These are phyloP conservation scores for Cartodere bifasciata DNA, from an alignment of 2,888 invertebrate species.

Conservation along the genomic window DNA sequence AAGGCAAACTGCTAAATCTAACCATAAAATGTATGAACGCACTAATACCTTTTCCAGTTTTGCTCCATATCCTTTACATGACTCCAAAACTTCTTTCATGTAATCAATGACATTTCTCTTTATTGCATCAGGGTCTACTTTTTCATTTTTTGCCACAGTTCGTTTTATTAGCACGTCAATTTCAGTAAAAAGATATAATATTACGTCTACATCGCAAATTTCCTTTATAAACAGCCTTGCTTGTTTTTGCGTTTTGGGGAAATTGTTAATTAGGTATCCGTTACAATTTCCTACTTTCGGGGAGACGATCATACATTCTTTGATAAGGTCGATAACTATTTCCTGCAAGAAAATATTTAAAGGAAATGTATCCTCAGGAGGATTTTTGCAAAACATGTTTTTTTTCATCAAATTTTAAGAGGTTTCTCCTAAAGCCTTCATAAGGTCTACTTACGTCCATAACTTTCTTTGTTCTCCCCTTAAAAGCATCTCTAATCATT, in stretches of 20 bases:
- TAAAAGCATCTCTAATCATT: slow-evolving; percentile 36
- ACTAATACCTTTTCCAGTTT: slow-evolving; percentile 22
- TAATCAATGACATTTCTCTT: slow-evolving; percentile 18
- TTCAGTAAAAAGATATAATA: slow-evolving; percentile 25
- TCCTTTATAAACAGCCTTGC: slow-evolving; percentile 27
- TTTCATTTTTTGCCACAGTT: slow-evolving; percentile 12
- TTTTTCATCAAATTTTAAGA: too few relatives aligned
- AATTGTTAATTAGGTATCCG: slow-evolving; percentile 44
- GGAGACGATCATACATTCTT: slow-evolving; percentile 40
- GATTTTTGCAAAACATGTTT: too few relatives aligned
- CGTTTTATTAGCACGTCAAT: slow-evolving; percentile 19
- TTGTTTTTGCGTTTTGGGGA: slow-evolving; percentile 40
- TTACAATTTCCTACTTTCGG: slow-evolving; percentile 29
- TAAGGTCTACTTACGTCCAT: slow-evolving; percentile 21
- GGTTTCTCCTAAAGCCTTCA: too few relatives aligned
- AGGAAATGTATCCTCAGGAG: too few relatives aligned
- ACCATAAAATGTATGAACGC: too few relatives aligned
- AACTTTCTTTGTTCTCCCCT: slow-evolving; percentile 31
- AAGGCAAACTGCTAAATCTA: too few relatives aligned
- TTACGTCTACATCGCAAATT: slow-evolving; percentile 25
- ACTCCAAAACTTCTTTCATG: slow-evolving; percentile 21
- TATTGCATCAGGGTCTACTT: slow-evolving; percentile 14
- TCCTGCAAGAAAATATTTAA: slow-evolving; percentile 35
- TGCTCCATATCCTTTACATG: slow-evolving; percentile 16
- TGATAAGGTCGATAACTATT: slow-evolving; percentile 42